phyloP scores from a whole-genome alignment of 2,797 vertebrate genomes.

The Aphelocoma californica region DNA sequence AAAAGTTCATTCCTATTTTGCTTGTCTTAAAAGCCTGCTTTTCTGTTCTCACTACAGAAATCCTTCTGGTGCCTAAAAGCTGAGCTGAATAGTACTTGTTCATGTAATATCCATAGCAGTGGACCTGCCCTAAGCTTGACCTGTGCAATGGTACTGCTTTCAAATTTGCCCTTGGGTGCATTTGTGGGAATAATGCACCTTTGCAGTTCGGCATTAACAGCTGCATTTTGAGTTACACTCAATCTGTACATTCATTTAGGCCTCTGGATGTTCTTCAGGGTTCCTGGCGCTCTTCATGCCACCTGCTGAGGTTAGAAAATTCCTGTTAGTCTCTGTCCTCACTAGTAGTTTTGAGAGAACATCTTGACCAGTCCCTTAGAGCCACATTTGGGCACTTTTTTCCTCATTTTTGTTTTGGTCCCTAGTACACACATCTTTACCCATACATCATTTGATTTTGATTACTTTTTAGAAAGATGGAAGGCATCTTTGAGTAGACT shows the following conservation, averaged over 20 bases:
- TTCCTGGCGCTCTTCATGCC: background rate
- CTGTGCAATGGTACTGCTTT: background rate
- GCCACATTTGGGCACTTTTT: background rate
- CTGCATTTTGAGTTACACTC: background rate
- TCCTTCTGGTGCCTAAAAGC: background rate
- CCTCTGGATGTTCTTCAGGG: background rate
- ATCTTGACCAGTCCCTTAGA: background rate
- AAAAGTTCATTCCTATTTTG: background rate
- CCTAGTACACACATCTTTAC: background rate
- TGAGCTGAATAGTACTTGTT: background rate
- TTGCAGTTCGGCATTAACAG: slow-evolving; percentile 37
- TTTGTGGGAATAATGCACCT: background rate
- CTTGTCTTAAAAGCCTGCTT: background rate
- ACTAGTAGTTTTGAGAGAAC: background rate
- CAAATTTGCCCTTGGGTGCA: background rate
- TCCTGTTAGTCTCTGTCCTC: background rate
- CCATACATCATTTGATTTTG: background rate
- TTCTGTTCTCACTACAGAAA: background rate
- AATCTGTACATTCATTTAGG: background rate
- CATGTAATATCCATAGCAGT: background rate
- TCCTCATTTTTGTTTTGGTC: background rate
- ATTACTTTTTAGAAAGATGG: background rate
- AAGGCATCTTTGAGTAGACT: background rate
- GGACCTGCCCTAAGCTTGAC: background rate
- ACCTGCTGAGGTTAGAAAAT: background rate